Percentiles rank a stretch among this genome's conserved stretches.
Conservation (phyloP, 2,113 vertebrate species). For the Heterocephalus glaber region DNA sequence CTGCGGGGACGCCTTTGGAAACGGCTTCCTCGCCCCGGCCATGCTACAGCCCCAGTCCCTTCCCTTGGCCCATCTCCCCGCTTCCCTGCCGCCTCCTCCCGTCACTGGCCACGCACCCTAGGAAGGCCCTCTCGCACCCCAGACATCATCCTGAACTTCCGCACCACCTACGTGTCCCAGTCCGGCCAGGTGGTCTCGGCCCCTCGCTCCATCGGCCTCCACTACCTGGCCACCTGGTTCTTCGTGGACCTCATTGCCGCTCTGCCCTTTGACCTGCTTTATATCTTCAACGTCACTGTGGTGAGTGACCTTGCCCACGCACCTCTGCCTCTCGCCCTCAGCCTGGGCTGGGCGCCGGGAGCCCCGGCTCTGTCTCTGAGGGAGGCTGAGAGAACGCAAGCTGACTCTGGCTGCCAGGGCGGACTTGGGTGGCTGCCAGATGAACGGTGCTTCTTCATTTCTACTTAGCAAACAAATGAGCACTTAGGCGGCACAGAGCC, state of each 20-base stretch:
- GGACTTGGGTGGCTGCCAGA: slow-evolving; percentile 65
- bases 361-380: slow-evolving; percentile 51
- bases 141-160: slow-evolving; percentile 99
- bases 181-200: slow-evolving; percentile 98
- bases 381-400: slow-evolving; percentile 63
- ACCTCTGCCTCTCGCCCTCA: neutral
- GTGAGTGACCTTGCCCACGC: slow-evolving; percentile 86
- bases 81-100: neutral
- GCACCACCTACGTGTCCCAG: slow-evolving; percentile 97
- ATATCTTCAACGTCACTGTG: slow-evolving; percentile 98
- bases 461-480: slow-evolving; percentile 80
- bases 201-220: slow-evolving; percentile 96
- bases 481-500: slow-evolving; percentile 73
- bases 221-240: slow-evolving; percentile 99
- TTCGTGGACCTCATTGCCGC: slow-evolving; percentile 98
- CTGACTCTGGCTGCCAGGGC: slow-evolving; percentile 74
- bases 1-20: neutral
- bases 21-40: neutral
- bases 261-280: slow-evolving; percentile 98
- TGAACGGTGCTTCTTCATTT: slow-evolving; percentile 74
- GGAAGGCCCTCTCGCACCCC: slow-evolving; percentile 77
- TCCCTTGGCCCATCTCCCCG: neutral
- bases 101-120: neutral
- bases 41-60: neutral
- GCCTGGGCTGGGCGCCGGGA: neutral